Percentiles rank a stretch among this genome's conserved stretches.
Conservation (phyloP, 2,797 vertebrate species). For the Macrochelys suwanniensis region DNA sequence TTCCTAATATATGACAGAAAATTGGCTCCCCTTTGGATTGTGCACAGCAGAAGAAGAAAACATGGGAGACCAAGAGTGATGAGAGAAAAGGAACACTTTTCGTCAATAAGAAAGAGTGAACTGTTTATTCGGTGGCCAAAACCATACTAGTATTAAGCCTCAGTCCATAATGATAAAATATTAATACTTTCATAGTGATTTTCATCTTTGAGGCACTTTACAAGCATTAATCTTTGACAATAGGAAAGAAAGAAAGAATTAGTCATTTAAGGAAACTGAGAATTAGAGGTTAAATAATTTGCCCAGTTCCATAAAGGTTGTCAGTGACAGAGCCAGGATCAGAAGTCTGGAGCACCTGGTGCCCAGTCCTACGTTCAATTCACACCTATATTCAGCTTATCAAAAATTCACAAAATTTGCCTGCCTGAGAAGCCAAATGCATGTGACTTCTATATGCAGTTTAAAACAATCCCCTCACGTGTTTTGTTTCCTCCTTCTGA, state of each 20-base stretch:
- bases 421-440: neutral
- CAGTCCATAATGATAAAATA: neutral
- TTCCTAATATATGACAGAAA: conserved; percentile 29
- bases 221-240: neutral
- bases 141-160: neutral
- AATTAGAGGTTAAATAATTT: neutral
- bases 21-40: conserved; percentile 30
- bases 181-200: neutral
- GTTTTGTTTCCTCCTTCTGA: neutral
- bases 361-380: neutral
- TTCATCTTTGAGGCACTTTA: neutral
- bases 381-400: neutral
- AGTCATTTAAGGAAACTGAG: neutral
- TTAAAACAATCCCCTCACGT: neutral
- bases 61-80: neutral
- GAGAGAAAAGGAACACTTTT: neutral
- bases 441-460: neutral
- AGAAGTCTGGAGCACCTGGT: neutral
- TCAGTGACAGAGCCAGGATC: neutral
- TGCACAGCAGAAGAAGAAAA: conserved; percentile 16
- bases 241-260: neutral
- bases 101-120: neutral
- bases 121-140: neutral
- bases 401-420: neutral
- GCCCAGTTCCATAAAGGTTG: neutral